Base-by-base conservation (phyloP, 2,113 vertebrate genomes). In the Phaethornis superciliosus region DNA sequence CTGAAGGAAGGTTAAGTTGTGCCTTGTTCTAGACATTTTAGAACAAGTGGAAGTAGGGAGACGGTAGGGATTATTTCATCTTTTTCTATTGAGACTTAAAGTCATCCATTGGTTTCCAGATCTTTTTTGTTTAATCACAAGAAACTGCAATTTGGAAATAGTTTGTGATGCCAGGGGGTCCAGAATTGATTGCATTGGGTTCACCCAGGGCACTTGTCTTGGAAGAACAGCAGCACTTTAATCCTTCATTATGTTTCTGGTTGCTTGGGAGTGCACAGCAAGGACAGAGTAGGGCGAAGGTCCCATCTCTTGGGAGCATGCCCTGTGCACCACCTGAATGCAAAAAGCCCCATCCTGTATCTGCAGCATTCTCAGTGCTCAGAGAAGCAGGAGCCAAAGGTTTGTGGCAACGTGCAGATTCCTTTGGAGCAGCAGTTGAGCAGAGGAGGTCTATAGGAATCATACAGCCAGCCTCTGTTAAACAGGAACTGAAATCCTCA, bases 271-370 rank as follows among this genome's bases (percentile, higher is more conserved):
- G 28, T 8, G 12, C 47, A 17, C 28, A 37, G 35, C 2, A 3
- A 92, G 47, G 52, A 35, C 15, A 12, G 0, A 0, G 19, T 64
- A 10, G 20, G 10, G 0, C 1, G 2, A 62, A 18, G 16, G 13
- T 7, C 81, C 46, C 37, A 46, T 10, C 52, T 51, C 30, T 60
- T 74, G 55, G 12, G 21, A 68, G 3, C 5, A 2, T 67, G 46
- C 42, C 69, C 79, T 74, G 65, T 3, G 1, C 49, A 65, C 21
- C 1, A 3, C 30, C n/a, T 27, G 6, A 12, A 7, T 58, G 7
- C 35, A 56, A 35, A 81, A 70, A 4, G 7, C 44, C n/a, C 42
- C 10, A 0, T 78, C 28, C 33, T 59, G 12, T 40, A 2, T 32
- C 13, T 70, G 81, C 47, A 59, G 33, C 28, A 7, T 28, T 56